phyloP scores from a whole-genome alignment of 1,140 invertebrate species.

The Pararge aegeria region DNA sequence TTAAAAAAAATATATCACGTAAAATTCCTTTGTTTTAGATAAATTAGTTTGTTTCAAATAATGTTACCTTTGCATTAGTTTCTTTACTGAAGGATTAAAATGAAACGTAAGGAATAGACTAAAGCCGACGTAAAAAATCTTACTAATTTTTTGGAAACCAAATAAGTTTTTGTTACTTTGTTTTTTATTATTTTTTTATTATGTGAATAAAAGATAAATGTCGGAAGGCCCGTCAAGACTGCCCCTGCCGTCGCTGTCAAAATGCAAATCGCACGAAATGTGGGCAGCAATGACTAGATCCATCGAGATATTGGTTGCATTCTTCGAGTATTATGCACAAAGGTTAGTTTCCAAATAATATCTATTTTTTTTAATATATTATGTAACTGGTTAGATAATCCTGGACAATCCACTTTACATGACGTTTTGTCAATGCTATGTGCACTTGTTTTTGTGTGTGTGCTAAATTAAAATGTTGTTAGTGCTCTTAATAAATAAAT shows the following conservation, averaged over 20 bases:
- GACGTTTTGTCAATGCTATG: too few relatives aligned
- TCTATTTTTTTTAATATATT: not conserved
- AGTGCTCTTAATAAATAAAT: too few relatives aligned
- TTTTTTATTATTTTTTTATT: slow-evolving; percentile 3
- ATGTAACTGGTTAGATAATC: too few relatives aligned
- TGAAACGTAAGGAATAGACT: not conserved
- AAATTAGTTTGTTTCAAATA: too few relatives aligned
- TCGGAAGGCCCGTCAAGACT: slow-evolving; percentile 56
- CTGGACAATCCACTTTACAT: too few relatives aligned
- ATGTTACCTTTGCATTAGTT: too few relatives aligned
- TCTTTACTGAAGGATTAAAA: not conserved
- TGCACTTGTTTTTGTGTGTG: too few relatives aligned
- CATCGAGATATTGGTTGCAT: slow-evolving; percentile 87
- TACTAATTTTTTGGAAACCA: not conserved
- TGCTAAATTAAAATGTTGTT: too few relatives aligned
- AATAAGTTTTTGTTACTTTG: not conserved
- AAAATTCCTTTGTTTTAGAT: not conserved
- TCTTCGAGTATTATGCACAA: slow-evolving; percentile 89
- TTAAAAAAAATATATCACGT: not conserved
- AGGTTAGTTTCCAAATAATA: slow-evolving; percentile 74
- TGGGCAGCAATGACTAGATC: slow-evolving; percentile 88
- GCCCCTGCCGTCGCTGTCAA: slow-evolving; percentile 51
- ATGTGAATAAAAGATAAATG: slow-evolving; percentile 40
- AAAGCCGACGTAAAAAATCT: not conserved
- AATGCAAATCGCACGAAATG: slow-evolving; percentile 82